Evolutionary conservation across 2,113 vertebrate species (phyloP).

Genomic region (Forbesichthys agassizii): DNA sequence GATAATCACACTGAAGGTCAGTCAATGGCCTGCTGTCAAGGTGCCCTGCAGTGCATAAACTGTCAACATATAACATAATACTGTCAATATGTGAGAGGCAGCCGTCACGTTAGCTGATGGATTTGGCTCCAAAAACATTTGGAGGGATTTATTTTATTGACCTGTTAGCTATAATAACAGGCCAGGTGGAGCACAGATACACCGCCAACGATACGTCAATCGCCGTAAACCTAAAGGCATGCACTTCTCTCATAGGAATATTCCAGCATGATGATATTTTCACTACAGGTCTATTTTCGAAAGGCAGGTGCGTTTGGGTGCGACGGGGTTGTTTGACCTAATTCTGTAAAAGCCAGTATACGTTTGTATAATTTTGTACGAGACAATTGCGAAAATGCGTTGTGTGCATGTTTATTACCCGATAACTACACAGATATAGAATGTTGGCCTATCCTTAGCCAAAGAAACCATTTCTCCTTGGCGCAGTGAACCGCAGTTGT

Average conservation of each 20-base stretch:
- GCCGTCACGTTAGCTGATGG: background rate
- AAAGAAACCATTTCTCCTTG: too few species aligned
- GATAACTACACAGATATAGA: background rate
- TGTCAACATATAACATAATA: background rate
- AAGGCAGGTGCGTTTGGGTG: too few species aligned
- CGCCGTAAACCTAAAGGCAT: too few species aligned
- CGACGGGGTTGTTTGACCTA: too few species aligned
- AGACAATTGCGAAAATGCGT: background rate
- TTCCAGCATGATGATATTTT: too few species aligned
- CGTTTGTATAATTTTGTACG: too few species aligned
- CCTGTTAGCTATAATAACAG: background rate
- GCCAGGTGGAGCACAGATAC: background rate
- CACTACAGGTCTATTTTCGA: too few species aligned
- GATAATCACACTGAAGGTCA: constrained; percentile 52
- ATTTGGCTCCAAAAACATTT: background rate
- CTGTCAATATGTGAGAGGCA: background rate
- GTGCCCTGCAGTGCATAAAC: background rate
- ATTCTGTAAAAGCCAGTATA: too few species aligned
- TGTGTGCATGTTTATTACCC: background rate
- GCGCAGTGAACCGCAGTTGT: background rate
- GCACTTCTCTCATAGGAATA: too few species aligned
- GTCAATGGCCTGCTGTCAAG: background rate
- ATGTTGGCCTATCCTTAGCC: too few species aligned
- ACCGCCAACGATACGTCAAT: background rate
- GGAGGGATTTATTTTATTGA: background rate